Evolutionary conservation across 2,888 invertebrate species (phyloP).

Genomic region (Epinotia ramella): DNA sequence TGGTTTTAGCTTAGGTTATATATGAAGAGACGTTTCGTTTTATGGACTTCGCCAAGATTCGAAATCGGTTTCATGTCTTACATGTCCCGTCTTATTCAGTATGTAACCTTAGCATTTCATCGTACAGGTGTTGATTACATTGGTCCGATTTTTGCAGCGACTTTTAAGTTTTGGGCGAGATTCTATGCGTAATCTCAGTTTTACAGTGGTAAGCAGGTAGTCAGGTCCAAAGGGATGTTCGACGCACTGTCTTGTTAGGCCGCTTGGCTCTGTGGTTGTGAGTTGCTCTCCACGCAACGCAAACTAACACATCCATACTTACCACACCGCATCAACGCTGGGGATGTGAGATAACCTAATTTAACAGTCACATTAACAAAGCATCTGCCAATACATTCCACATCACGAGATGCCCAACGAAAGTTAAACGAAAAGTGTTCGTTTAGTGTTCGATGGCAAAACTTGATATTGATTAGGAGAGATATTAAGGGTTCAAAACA

Average conservation of each 20-base stretch:
- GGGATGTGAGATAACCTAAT: background rate
- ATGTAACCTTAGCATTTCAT: background rate
- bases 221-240: slow-evolving; percentile 1
- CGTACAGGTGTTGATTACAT: background rate
- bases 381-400: background rate
- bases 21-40: too few species aligned
- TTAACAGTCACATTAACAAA: background rate
- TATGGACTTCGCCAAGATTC: too few species aligned
- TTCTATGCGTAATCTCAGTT: background rate
- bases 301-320: slow-evolving; percentile 11
- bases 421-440: background rate
- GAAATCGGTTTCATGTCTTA: background rate
- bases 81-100: background rate
- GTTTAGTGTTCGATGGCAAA: background rate
- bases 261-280: slow-evolving; percentile 66
- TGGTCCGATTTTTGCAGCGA: background rate
- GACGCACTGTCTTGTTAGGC: slow-evolving; percentile 48
- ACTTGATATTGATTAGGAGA: background rate
- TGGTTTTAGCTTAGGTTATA: background rate
- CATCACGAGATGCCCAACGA: background rate
- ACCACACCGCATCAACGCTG: background rate
- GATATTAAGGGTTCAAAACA: background rate
- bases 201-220: slow-evolving; percentile 39
- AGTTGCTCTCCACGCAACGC: slow-evolving; percentile 44
- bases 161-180: background rate